These are phyloP conservation scores for Holcopasites calliopsidis DNA, from an alignment of 1,140 invertebrate species.

Conservation along the genomic window DNA sequence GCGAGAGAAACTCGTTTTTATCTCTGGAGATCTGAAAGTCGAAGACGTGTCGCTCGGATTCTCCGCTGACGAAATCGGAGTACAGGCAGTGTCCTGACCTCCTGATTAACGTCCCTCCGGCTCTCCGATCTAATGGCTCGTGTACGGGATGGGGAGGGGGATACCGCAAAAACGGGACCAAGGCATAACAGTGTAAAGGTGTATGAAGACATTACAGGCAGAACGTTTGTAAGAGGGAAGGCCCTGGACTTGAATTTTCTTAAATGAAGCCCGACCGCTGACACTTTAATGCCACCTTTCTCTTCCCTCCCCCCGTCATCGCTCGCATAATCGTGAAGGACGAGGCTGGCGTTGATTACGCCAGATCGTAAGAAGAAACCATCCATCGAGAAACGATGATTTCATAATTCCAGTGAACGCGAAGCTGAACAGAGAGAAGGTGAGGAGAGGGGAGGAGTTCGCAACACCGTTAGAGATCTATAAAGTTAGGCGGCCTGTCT, in stretches of 20 bases:
- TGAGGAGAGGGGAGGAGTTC: background rate
- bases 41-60: constrained; percentile 10
- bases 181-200: too few species aligned
- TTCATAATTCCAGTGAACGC: constrained; percentile 47
- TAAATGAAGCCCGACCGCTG: constrained; percentile 61
- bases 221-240: background rate
- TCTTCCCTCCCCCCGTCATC: constrained; percentile 46
- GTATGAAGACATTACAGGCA: background rate
- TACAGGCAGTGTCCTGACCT: constrained; percentile 1
- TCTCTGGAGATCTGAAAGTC: constrained; percentile 37
- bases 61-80: constrained; percentile 11
- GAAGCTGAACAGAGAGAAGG: background rate
- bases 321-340: constrained; percentile 65
- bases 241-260: too few species aligned
- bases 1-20: constrained; percentile 39
- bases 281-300: constrained; percentile 60
- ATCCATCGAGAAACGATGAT: constrained; percentile 43
- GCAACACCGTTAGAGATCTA: constrained; percentile 41
- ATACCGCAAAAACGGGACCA: background rate
- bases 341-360: constrained; percentile 58
- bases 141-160: background rate
- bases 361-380: constrained; percentile 46
- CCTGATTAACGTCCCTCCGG: background rate
- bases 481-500: constrained; percentile 41
- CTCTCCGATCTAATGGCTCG: background rate